phyloP scores from a whole-genome alignment of 2,888 invertebrate species.

The Agonum fuliginosum region DNA sequence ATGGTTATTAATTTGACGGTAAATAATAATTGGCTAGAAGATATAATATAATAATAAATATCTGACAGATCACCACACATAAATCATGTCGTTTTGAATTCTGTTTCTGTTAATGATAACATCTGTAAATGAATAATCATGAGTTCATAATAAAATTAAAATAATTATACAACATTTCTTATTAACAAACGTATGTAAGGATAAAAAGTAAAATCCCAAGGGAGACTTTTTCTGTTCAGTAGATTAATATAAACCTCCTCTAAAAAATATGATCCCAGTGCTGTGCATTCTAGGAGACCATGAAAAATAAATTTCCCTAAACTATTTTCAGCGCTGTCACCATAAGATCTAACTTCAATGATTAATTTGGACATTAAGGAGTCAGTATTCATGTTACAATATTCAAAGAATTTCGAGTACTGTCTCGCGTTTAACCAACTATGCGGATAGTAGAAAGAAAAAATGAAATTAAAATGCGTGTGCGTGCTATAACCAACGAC shows the following conservation, averaged over 20 bases:
- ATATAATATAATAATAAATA: no score
- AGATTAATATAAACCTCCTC: background rate
- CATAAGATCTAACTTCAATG: slow-evolving; percentile 46
- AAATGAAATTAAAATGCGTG: slow-evolving; percentile 24
- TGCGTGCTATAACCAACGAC: background rate
- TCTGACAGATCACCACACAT: no score
- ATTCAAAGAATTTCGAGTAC: slow-evolving; percentile 47
- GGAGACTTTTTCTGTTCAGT: no score
- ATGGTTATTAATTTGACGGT: no score
- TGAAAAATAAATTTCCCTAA: slow-evolving; percentile 51
- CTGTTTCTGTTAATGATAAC: no score
- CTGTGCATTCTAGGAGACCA: slow-evolving; percentile 14
- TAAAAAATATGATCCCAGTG: slow-evolving; percentile 30
- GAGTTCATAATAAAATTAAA: no score
- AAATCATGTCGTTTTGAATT: no score
- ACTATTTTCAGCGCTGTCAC: slow-evolving; percentile 51
- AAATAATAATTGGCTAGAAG: no score
- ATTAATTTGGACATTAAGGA: slow-evolving; percentile 52
- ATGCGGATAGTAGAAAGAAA: slow-evolving; percentile 22
- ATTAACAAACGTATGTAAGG: no score
- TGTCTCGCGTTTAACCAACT: slow-evolving; percentile 27
- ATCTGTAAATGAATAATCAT: no score
- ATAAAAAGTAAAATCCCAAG: no score
- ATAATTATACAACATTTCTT: no score
- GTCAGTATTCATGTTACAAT: slow-evolving; percentile 45